phyloP scores from a whole-genome alignment of 2,888 invertebrate genomes.

The Cephonodes hylas region DNA sequence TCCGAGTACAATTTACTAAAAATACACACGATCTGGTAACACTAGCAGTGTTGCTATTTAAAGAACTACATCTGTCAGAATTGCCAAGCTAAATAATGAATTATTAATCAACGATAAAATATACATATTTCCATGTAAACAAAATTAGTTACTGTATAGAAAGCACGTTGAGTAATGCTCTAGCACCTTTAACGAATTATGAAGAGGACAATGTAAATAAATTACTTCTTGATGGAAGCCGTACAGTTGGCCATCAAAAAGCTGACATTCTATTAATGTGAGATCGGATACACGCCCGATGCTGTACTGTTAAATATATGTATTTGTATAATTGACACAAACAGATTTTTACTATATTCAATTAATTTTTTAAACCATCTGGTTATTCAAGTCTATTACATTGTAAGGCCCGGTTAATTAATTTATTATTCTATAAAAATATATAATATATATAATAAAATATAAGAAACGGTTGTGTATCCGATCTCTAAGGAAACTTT shows the following conservation, averaged over 20 bases:
- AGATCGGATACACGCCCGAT: neutral
- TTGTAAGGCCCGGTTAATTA: neutral
- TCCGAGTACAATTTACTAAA: neutral
- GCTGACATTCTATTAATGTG: neutral
- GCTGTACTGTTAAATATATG: neutral
- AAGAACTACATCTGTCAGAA: neutral
- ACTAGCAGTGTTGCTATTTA: neutral
- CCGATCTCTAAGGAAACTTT: neutral
- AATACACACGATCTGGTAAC: neutral
- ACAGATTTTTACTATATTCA: neutral
- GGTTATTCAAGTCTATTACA: neutral
- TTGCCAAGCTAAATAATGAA: neutral
- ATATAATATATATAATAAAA: neutral
- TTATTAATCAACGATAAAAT: neutral
- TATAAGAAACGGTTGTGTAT: neutral
- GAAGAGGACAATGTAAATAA: neutral
- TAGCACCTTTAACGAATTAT: constrained; percentile 19
- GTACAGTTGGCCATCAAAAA: neutral
- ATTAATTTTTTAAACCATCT: neutral
- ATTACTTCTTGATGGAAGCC: neutral
- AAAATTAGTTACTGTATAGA: neutral
- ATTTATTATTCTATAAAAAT: neutral
- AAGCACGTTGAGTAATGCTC: constrained; percentile 7
- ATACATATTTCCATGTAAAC: neutral
- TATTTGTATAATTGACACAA: neutral